Base-by-base conservation (phyloP, 1,140 invertebrate genomes). In the Dysdera silvatica region DNA sequence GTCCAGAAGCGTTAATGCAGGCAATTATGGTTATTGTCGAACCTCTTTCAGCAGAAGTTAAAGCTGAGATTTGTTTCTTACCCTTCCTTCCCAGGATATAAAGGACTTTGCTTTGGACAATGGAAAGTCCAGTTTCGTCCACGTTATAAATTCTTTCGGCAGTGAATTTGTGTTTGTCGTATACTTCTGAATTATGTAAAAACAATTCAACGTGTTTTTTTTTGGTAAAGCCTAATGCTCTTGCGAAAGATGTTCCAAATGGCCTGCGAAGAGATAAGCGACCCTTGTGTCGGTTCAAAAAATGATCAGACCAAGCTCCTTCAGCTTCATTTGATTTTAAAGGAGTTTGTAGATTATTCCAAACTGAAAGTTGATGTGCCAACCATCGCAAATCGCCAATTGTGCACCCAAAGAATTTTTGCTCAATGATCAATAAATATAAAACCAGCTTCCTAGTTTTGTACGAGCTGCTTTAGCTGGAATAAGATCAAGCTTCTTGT, bases 81-180 rank as follows among this genome's bases (percentile, higher is more conserved):
- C 65, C 32, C 56, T 47, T 66, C 37, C 24, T 4, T 3, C 20
- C 40, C 33, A 66, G 16, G 26, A 67, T 41, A 0, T 56, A 4
- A n/a, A 61, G 29, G 5, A 40, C 8, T 47, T 61, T 63, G 26
- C 47, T 49, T 29, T 56, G 65, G n/a, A 68, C 61, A 4, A 53
- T 59, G 5, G 61, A 54, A 1, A 68, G 37, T 4, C 68, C 68
- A 4, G 66, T 60, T 48, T 69, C 68, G 24, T 69, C 66, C 0
- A 65, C 61, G 56, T 68, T 66, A 14, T 45, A 69, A 20, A 69
- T 65, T 2, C 53, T 33, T 24, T 56, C 24, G 20, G 66, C 31
- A 18, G 37, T 14, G 28, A 65, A 60, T n/a, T 45, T 59, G 31
- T 58, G 29, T 32, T 64, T 40, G 18, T 2, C 10, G 23, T 41